Evolutionary conservation across 2,797 vertebrate species (phyloP).

Genomic region (Dendrocincla fuliginosa): DNA sequence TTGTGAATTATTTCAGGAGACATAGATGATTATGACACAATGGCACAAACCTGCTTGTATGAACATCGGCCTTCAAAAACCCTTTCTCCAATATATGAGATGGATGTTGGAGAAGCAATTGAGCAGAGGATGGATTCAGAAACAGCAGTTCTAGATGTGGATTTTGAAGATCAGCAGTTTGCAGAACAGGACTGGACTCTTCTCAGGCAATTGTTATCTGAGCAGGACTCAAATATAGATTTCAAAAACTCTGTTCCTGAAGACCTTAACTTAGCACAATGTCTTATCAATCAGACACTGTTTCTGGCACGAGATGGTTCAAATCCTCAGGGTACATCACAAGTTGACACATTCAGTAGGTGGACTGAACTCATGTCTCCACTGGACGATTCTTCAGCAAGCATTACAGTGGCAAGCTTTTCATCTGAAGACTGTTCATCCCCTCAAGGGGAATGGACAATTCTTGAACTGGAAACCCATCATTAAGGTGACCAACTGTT

Average conservation of each 20-base stretch:
- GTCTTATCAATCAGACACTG: constrained; percentile 97
- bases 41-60: constrained; percentile 96
- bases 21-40: constrained; percentile 97
- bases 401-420: constrained; percentile 95
- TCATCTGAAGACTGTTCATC: constrained; percentile 95
- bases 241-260: constrained; percentile 94
- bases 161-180: constrained; percentile 84
- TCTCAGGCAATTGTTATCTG: constrained; percentile 91
- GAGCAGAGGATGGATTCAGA: constrained; percentile 86
- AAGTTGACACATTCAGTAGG: constrained; percentile 87
- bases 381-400: constrained; percentile 91
- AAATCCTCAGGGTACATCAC: constrained; percentile 85
- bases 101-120: constrained; percentile 91
- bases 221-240: constrained; percentile 90
- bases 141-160: constrained; percentile 75
- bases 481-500: constrained; percentile 81
- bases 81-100: constrained; percentile 97
- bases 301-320: constrained; percentile 90
- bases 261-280: constrained; percentile 97
- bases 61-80: constrained; percentile 93
- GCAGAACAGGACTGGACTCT: constrained; percentile 95
- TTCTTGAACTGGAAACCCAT: constrained; percentile 97
- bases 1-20: constrained; percentile 99
- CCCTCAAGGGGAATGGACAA: constrained; percentile 98
- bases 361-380: constrained; percentile 97